Percentiles rank a stretch among this genome's conserved stretches.
These are phyloP conservation scores for Geococcyx californianus DNA, from an alignment of 2,113 vertebrate genomes.

Conservation along the genomic window DNA sequence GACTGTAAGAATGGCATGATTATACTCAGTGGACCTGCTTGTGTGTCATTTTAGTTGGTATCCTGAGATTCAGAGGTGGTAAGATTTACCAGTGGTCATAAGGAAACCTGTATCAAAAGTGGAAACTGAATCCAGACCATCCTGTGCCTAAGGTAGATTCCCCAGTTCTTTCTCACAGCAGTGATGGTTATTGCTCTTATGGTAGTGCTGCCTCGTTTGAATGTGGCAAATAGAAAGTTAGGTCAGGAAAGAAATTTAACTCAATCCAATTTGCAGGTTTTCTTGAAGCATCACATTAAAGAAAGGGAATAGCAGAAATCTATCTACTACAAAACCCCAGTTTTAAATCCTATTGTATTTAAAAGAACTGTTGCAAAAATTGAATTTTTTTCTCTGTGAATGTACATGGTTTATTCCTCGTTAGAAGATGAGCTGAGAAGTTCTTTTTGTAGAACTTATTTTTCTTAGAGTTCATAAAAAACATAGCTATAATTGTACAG, in stretches of 20 bases:
- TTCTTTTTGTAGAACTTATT: neutral
- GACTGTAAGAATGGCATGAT: neutral
- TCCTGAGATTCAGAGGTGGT: neutral
- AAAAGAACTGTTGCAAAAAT: neutral
- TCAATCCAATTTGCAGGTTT: neutral
- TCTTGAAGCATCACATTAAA: neutral
- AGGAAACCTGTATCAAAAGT: neutral
- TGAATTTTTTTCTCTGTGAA: neutral
- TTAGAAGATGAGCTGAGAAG: neutral
- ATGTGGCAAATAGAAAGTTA: neutral
- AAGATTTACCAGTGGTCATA: neutral
- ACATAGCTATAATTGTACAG: neutral
- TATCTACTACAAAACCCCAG: neutral
- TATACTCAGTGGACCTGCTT: neutral
- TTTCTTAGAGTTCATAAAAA: neutral
- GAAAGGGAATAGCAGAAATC: neutral
- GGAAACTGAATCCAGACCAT: neutral
- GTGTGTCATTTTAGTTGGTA: neutral
- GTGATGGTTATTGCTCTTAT: neutral
- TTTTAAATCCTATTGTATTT: neutral
- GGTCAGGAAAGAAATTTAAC: neutral
- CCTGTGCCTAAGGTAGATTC: neutral
- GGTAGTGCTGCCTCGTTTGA: neutral
- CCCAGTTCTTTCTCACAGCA: neutral
- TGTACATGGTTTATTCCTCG: neutral